Percentiles rank a stretch among this genome's conserved stretches.
These are phyloP conservation scores for Engystomops pustulosus DNA, from an alignment of 2,113 vertebrate genomes.

Conservation along the genomic window DNA sequence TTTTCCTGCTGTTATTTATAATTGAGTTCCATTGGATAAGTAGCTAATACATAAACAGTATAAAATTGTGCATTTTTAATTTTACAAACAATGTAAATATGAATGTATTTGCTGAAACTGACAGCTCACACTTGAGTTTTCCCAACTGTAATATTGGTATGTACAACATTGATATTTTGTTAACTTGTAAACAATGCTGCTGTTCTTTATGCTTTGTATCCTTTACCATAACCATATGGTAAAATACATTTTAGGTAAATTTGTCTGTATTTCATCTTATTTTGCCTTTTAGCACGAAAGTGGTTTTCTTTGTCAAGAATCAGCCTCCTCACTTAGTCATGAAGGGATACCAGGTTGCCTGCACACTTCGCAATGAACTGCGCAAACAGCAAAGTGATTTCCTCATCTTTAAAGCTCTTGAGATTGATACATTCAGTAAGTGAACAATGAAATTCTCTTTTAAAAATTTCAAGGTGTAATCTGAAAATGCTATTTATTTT, in stretches of 20 bases:
- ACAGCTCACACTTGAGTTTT: no score
- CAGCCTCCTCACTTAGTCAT: constrained; percentile 89
- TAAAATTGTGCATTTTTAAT: no score
- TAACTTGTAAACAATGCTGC: no score
- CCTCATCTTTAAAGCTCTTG: constrained; percentile 86
- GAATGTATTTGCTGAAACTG: no score
- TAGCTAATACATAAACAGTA: no score
- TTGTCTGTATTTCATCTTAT: constrained; percentile 49
- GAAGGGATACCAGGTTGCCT: constrained; percentile 86
- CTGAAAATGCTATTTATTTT: not conserved
- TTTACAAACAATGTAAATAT: no score
- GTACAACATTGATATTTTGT: no score
- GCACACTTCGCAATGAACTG: constrained; percentile 85
- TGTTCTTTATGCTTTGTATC: no score
- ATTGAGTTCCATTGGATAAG: no score
- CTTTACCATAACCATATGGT: not conserved
- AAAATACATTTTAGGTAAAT: not conserved
- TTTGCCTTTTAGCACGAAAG: constrained; percentile 82
- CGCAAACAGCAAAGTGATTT: constrained; percentile 93
- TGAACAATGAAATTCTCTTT: constrained; percentile 55
- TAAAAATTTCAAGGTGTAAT: not conserved
- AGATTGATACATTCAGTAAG: constrained; percentile 95
- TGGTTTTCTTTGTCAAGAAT: constrained; percentile 93
- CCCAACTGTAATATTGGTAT: no score
- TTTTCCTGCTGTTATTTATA: no score